Conservation (phyloP, 30 jellyfish, hydroid and myxozoan genomes). For the Catostylus mosaicus region DNA sequence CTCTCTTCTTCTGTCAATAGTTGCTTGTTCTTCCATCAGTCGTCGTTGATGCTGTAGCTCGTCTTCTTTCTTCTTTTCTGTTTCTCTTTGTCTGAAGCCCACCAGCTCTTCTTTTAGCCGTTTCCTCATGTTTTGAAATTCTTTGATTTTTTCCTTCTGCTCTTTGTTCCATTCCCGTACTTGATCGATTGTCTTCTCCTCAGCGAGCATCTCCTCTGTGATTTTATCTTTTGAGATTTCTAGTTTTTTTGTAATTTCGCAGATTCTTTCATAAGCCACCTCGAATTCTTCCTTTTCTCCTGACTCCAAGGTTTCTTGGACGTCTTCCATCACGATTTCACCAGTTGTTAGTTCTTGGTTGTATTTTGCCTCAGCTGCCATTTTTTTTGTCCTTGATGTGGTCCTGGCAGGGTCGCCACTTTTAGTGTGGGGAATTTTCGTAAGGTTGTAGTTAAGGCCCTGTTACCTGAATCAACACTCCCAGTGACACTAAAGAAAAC, state of each 20-base stretch:
- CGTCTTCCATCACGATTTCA: constrained; percentile 29
- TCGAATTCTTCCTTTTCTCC: constrained; percentile 57
- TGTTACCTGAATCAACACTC: constrained; percentile 43
- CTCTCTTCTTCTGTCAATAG: constrained; percentile 39
- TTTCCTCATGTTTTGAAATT: constrained; percentile 36
- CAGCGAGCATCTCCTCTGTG: constrained; percentile 35
- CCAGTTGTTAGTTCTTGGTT: constrained; percentile 45
- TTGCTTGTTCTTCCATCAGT: constrained; percentile 53
- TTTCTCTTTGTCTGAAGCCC: too few species aligned
- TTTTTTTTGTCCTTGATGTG: constrained; percentile 30
- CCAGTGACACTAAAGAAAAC: constrained; percentile 51
- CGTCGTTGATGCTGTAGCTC: constrained; percentile 53
- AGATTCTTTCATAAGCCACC: constrained; percentile 40
- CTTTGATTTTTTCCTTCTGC: constrained; percentile 43
- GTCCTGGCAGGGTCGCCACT: constrained; percentile 58
- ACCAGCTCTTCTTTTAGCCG: constrained; percentile 48
- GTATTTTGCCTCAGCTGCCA: constrained; percentile 46
- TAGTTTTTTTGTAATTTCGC: constrained; percentile 31
- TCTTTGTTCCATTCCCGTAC: constrained; percentile 58
- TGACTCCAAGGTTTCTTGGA: constrained; percentile 35
- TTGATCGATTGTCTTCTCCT: constrained; percentile 43
- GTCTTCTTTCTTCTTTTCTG: constrained; percentile 40
- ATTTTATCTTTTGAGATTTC: constrained; percentile 16
- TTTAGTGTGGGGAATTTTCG: constrained; percentile 37
- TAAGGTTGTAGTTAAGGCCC: constrained; percentile 13